Percentiles rank a stretch among this genome's conserved stretches.
phyloP scores from a whole-genome alignment of 2,797 vertebrate genomes.

The Chaenodraco wilsoni region DNA sequence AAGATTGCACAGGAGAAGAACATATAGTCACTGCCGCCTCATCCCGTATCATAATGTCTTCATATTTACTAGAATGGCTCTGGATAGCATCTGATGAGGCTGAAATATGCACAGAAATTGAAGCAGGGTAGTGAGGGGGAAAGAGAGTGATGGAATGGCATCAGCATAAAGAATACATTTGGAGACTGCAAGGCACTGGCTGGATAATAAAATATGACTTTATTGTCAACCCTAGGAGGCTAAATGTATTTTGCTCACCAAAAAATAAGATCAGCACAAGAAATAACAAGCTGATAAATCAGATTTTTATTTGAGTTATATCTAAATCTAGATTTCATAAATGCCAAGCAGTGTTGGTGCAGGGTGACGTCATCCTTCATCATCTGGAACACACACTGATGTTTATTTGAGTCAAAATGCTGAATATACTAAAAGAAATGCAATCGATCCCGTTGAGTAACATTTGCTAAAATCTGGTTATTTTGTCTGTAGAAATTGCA shows the following conservation, averaged over 20 bases:
- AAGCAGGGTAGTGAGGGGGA: constrained; percentile 31
- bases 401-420: background rate
- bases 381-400: background rate
- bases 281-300: constrained; percentile 9
- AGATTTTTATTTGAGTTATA: constrained; percentile 16
- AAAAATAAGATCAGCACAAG: constrained; percentile 10
- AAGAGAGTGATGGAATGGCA: constrained; percentile 11
- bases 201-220: constrained; percentile 24
- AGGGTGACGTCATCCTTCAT: background rate
- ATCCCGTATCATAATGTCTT: constrained; percentile 62
- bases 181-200: background rate
- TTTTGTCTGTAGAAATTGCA: too few species aligned
- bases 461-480: background rate
- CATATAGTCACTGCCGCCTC: constrained; percentile 34
- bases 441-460: background rate
- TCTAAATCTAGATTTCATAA: constrained; percentile 2
- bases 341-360: background rate
- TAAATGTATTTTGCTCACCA: constrained; percentile 1
- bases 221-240: constrained; percentile 15
- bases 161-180: constrained; percentile 27
- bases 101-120: constrained; percentile 56
- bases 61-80: constrained; percentile 57
- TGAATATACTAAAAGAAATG: background rate
- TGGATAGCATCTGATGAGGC: constrained; percentile 51
- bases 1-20: constrained; percentile 45